Base-by-base conservation (phyloP, 1,140 invertebrate species). In the Megalopta genalis region DNA sequence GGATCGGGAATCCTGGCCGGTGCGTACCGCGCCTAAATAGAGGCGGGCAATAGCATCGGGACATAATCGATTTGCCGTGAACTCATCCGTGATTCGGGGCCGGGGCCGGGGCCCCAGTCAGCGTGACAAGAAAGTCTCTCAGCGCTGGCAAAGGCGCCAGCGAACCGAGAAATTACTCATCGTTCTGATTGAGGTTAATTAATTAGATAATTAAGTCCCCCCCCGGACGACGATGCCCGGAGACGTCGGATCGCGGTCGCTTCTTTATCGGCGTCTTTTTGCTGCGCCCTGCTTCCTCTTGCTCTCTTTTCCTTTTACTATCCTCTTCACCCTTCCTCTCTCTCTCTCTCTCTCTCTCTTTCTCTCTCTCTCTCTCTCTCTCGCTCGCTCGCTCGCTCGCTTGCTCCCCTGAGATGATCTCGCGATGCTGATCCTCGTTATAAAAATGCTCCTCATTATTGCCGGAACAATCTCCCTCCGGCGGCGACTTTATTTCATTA, bases 171-270 rank as follows among this genome's bases (percentile, higher is more conserved):
- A 93, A 93, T 93, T 93, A 93, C 92, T 93, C 92, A 93, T 93
- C 92, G 91, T 92, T 93, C 90, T 92, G 92, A 93, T 93, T 93
- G 92, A 92, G 91, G 91, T 93, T 93, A 93, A 93, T 93, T 93
- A 92, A 93, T 93, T 93, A 93, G 92, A 93, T 93, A 93, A 93
- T 93, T 92, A 93, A 93, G 91, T 91, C 89, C 84, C 87, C 85
- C 85, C 84, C 69, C 66, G 52, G 76, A 71, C 76, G 70, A 66
- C 68, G 71, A 65, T 21, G 64, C 63, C 21, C 23, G 46, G 25
- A 52, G 59, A 63, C 14, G 66, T 8, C 52, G 59, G 60, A 18
- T 71, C 46, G 59, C 65, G 25, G 52, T 72, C 42, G 57, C 62
- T 25, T 81, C 69, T 69, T 57, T 39, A 42, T 46, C 60, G 10